Conservation (phyloP, 2,888 invertebrate species). For the Nomada flava region DNA sequence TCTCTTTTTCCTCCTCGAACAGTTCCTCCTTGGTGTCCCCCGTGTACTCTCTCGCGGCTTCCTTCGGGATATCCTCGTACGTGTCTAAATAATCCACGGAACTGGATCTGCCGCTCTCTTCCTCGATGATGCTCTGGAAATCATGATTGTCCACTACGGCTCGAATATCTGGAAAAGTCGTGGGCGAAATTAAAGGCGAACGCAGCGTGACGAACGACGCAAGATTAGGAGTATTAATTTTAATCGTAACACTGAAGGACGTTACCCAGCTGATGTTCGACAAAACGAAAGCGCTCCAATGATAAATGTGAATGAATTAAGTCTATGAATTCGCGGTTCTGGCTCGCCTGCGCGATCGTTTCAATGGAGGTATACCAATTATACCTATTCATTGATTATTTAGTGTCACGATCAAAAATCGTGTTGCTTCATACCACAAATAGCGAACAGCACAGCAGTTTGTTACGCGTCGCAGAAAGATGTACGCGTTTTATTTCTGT, state of each 20-base stretch:
- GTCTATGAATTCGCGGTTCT: not conserved
- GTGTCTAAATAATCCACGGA: constrained; percentile 45
- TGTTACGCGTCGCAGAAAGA: constrained; percentile 18
- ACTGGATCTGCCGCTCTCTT: constrained; percentile 34
- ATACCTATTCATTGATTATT: not conserved
- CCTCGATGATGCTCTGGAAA: constrained; percentile 45
- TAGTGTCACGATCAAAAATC: not conserved
- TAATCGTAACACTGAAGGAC: not conserved
- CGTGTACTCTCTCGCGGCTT: constrained; percentile 55
- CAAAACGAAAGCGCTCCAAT: constrained; percentile 31
- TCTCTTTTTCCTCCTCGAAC: constrained; percentile 57
- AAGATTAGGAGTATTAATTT: too few relatives aligned
- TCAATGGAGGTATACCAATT: constrained; percentile 4
- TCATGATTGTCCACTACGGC: constrained; percentile 49
- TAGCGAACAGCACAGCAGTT: constrained; percentile 28
- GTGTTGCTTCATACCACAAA: constrained; percentile 1
- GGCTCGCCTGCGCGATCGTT: not conserved
- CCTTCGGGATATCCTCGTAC: constrained; percentile 48
- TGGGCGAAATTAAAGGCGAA: not conserved
- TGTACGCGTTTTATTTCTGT: constrained; percentile 8
- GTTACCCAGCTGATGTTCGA: constrained; percentile 23
- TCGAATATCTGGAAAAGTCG: constrained; percentile 52
- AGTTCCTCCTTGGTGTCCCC: constrained; percentile 31
- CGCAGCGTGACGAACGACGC: too few relatives aligned
- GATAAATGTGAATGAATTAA: constrained; percentile 22